Percentiles rank a stretch among this genome's conserved stretches.
These are phyloP conservation scores for Carlito syrichta DNA, from an alignment of 2,113 vertebrate species.

Conservation along the genomic window DNA sequence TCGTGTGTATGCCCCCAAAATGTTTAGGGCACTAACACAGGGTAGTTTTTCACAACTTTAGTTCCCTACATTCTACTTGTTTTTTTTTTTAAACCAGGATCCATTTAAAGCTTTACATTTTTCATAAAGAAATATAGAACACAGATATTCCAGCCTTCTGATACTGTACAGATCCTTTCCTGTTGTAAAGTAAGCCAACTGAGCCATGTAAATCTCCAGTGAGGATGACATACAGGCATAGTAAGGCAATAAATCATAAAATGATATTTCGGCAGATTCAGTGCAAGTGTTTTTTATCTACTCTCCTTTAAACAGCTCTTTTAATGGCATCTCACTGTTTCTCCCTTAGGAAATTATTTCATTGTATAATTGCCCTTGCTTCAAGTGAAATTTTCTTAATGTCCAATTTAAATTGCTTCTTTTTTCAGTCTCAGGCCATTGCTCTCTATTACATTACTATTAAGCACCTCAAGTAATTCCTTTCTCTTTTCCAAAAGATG, in stretches of 20 bases:
- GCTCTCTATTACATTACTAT: conserved; percentile 58
- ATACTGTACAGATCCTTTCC: neutral
- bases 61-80: neutral
- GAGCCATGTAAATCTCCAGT: neutral
- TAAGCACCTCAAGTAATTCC: conserved; percentile 58
- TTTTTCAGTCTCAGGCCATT: conserved; percentile 55
- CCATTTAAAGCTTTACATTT: neutral
- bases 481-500: conserved; percentile 38
- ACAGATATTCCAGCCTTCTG: neutral
- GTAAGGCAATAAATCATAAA: conserved; percentile 31
- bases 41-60: neutral
- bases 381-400: conserved; percentile 68
- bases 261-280: neutral
- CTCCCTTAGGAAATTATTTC: conserved; percentile 67
- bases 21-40: neutral
- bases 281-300: conserved; percentile 23
- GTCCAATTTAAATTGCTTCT: conserved; percentile 65
- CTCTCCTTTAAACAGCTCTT: conserved; percentile 54
- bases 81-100: neutral
- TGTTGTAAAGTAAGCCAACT: neutral
- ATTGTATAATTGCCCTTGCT: conserved; percentile 63
- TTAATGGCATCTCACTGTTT: conserved; percentile 42
- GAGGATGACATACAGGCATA: neutral
- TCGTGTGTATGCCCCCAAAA: neutral
- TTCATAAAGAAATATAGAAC: neutral